These are phyloP conservation scores for Fopius arisanus DNA, from an alignment of 1,140 invertebrate genomes.

Conservation along the genomic window DNA sequence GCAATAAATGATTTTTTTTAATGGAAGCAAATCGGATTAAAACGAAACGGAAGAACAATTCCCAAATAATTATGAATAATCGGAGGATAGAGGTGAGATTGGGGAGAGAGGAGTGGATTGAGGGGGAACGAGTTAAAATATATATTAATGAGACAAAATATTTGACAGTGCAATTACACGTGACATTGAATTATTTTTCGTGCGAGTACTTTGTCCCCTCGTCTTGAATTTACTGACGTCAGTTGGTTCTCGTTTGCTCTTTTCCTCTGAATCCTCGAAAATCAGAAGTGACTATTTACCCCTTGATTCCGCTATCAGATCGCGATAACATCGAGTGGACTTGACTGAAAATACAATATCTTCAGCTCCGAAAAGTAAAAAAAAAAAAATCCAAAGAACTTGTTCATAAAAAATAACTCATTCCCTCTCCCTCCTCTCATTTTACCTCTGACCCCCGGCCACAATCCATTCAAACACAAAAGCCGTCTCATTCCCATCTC, in stretches of 20 bases:
- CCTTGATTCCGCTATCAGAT: neutral
- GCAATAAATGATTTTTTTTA: too few species aligned
- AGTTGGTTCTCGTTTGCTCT: neutral
- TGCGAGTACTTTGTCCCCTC: too few species aligned
- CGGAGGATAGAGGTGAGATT: too few species aligned
- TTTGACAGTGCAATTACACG: too few species aligned
- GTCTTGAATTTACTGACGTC: too few species aligned
- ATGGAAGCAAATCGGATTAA: too few species aligned
- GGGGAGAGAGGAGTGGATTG: too few species aligned
- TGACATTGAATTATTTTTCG: too few species aligned
- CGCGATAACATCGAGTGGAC: neutral
- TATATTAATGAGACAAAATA: too few species aligned
- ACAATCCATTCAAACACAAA: slow-evolving; percentile 3
- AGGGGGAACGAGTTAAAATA: too few species aligned
- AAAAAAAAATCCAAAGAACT: neutral
- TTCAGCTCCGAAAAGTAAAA: neutral
- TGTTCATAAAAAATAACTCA: neutral
- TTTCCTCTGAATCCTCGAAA: neutral
- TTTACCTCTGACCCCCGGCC: neutral
- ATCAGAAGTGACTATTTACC: slow-evolving; percentile 3
- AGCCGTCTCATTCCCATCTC: slow-evolving; percentile 43
- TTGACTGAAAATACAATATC: neutral
- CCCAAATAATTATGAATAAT: too few species aligned
- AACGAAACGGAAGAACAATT: too few species aligned
- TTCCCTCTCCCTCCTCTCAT: neutral